Evolutionary conservation across 2,797 vertebrate species (phyloP).

Genomic region (Pachyuromys duprasi): DNA sequence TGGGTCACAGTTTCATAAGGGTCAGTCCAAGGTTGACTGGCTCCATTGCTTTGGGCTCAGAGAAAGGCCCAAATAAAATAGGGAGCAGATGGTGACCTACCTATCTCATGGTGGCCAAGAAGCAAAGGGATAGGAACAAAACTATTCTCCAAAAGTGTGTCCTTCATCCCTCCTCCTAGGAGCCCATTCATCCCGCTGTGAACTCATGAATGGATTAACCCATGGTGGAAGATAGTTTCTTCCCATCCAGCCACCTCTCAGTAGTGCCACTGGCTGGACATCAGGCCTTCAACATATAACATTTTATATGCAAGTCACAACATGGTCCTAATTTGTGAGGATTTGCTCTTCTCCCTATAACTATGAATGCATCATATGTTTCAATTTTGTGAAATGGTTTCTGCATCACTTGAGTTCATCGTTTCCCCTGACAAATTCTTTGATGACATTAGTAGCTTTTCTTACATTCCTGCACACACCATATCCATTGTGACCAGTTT

Average conservation of each 20-base stretch:
- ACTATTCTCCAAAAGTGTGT: neutral
- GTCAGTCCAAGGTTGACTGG: neutral
- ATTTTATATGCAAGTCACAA: neutral
- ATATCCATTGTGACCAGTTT: neutral
- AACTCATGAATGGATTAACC: neutral
- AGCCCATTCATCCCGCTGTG: neutral
- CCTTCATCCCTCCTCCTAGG: neutral
- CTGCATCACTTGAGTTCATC: neutral
- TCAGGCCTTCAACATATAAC: neutral
- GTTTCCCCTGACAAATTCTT: neutral
- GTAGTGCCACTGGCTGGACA: neutral
- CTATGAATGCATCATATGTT: neutral
- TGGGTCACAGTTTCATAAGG: neutral
- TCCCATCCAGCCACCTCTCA: neutral
- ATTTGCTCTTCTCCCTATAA: neutral
- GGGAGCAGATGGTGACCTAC: neutral
- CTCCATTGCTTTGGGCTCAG: neutral
- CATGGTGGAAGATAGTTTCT: neutral
- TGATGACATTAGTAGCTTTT: constrained; percentile 4
- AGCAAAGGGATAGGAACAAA: neutral
- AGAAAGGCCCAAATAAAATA: neutral
- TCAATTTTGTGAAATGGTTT: constrained; percentile 37
- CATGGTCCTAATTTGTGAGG: neutral
- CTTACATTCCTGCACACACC: neutral
- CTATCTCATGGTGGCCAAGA: neutral